Conservation (phyloP, 2,797 vertebrate species). For the Dendrocincla fuliginosa region DNA sequence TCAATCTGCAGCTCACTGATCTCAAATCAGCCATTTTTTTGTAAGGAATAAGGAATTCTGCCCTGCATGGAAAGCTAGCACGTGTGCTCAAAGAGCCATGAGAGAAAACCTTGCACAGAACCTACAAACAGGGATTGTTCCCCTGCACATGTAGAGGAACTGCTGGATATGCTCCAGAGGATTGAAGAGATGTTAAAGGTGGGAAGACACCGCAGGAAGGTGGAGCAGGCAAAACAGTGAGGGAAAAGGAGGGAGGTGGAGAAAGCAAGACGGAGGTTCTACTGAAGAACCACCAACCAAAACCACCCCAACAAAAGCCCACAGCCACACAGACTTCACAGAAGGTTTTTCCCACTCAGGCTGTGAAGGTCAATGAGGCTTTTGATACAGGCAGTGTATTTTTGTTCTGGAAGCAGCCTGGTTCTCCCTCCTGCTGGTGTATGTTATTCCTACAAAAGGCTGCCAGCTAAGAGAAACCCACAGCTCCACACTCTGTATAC, state of each 20-base stretch:
- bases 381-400: background rate
- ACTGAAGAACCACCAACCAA: background rate
- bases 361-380: background rate
- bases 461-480: background rate
- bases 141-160: background rate
- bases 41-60: background rate
- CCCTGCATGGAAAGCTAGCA: background rate
- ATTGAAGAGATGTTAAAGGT: background rate
- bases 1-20: background rate
- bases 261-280: background rate
- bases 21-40: too few species aligned
- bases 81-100: background rate
- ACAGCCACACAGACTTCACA: background rate
- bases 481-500: background rate
- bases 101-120: background rate
- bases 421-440: background rate
- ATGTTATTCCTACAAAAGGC: background rate
- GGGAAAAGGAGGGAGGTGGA: background rate
- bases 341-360: background rate
- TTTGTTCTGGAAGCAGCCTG: background rate
- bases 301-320: background rate
- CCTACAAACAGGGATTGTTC: background rate
- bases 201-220: background rate
- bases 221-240: background rate
- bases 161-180: background rate